Evolutionary conservation across 2,888 invertebrate genomes (phyloP).

Genomic region (Drosophila lacicola): DNA sequence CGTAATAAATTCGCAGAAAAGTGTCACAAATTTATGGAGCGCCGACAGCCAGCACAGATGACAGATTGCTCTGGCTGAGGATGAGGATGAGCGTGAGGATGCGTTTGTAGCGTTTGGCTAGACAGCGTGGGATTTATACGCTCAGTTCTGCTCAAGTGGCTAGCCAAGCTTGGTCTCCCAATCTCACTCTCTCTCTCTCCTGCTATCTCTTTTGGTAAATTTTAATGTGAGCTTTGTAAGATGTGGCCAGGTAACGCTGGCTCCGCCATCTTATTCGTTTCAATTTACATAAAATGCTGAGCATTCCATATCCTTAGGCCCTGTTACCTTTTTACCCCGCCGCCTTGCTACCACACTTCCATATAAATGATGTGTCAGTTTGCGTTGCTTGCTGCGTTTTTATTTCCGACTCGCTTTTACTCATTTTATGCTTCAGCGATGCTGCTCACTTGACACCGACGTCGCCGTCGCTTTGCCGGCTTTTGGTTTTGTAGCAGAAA

Average conservation of each 20-base stretch:
- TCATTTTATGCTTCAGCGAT: constrained; percentile 72
- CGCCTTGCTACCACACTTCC: neutral
- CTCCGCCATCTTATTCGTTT: constrained; percentile 59
- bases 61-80: constrained; percentile 66
- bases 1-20: constrained; percentile 75
- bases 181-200: constrained; percentile 37
- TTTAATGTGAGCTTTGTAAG: constrained; percentile 64
- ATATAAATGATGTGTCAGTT: constrained; percentile 82
- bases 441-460: constrained; percentile 62
- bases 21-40: constrained; percentile 81
- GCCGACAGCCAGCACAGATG: constrained; percentile 66
- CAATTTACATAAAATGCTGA: constrained; percentile 75
- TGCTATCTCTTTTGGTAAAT: constrained; percentile 58
- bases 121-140: constrained; percentile 14
- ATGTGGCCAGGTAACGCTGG: constrained; percentile 50
- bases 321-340: neutral
- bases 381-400: constrained; percentile 77
- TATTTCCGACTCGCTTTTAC: constrained; percentile 69
- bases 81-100: constrained; percentile 18
- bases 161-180: constrained; percentile 47
- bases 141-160: constrained; percentile 28
- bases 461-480: constrained; percentile 50
- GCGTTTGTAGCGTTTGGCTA: neutral
- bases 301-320: constrained; percentile 12
- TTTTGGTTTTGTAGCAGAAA: constrained; percentile 57